Evolutionary conservation across 2,888 invertebrate species (phyloP).

Genomic region (Cephus runcator): DNA sequence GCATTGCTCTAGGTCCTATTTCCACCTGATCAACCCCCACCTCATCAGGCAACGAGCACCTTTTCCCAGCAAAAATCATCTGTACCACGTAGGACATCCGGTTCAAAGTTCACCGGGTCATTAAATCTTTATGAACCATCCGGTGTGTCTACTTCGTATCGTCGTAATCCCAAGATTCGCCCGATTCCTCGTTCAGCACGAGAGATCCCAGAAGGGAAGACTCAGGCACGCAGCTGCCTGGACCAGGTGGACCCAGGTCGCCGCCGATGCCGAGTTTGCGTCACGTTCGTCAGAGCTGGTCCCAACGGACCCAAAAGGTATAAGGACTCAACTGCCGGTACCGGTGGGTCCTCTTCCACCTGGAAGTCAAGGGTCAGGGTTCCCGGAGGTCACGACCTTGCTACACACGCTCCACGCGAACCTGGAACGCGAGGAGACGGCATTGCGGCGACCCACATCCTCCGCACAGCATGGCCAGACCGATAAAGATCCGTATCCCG

Average conservation of each 20-base stretch:
- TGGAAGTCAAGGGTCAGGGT: constrained; percentile 11
- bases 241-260: background rate
- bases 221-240: background rate
- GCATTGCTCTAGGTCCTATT: background rate
- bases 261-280: background rate
- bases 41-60: background rate
- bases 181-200: background rate
- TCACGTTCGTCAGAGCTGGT: too few species aligned
- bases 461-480: constrained; percentile 5
- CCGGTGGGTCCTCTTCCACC: too few species aligned
- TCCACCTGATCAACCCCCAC: background rate
- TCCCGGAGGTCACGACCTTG: constrained; percentile 14
- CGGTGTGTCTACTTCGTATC: background rate
- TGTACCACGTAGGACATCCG: background rate
- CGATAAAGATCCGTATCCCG: background rate
- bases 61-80: background rate
- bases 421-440: constrained; percentile 20
- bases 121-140: background rate
- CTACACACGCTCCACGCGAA: constrained; percentile 3
- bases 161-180: background rate
- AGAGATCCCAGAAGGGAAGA: background rate
- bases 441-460: constrained; percentile 32
- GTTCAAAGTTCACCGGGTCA: background rate
- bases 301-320: too few species aligned
- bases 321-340: too few species aligned